Conservation (phyloP, 2,888 invertebrate species). For the Hipparchia sbordonii region DNA sequence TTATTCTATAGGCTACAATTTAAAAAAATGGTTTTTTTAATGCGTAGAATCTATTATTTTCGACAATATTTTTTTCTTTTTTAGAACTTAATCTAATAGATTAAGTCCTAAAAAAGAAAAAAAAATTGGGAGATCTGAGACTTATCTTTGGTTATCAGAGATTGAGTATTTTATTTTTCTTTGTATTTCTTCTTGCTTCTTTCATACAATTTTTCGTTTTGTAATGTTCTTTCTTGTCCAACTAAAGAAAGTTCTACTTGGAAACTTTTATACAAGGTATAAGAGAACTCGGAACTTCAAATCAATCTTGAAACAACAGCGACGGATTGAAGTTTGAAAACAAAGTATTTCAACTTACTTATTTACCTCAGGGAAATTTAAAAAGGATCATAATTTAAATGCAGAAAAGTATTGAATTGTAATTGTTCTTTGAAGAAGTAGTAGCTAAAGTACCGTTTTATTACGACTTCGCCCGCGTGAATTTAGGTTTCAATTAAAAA, state of each 20-base stretch:
- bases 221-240: background rate
- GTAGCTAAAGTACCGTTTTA: no score
- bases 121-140: no score
- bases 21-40: no score
- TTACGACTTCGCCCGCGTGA: no score
- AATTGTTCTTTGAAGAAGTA: background rate
- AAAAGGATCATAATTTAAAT: background rate
- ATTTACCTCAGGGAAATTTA: background rate
- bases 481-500: no score
- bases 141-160: background rate
- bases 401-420: background rate
- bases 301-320: constrained; percentile 30
- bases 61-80: no score
- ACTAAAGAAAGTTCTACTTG: constrained; percentile 17
- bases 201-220: background rate
- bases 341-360: constrained; percentile 20
- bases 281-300: constrained; percentile 27
- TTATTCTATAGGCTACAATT: background rate
- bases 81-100: no score
- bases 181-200: background rate
- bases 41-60: no score
- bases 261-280: constrained; percentile 25
- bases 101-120: no score
- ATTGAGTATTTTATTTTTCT: background rate
- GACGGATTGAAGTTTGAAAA: constrained; percentile 26